These are phyloP conservation scores for Eurypyga helias DNA, from an alignment of 2,113 vertebrate species.

Conservation along the genomic window DNA sequence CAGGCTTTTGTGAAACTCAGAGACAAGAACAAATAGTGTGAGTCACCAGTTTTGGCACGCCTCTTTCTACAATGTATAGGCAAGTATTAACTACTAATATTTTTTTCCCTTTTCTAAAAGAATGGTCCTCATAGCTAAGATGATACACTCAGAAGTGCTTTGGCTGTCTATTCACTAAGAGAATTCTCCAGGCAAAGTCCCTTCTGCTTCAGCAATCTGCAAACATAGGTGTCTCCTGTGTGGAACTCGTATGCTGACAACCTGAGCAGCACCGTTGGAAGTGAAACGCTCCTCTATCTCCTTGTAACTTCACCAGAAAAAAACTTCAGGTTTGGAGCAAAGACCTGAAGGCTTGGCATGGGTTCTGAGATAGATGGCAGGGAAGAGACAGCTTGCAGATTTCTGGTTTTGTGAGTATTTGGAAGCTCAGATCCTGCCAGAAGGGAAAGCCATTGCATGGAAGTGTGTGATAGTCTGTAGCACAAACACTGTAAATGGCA, in stretches of 20 bases:
- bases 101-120: neutral
- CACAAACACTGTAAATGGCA: neutral
- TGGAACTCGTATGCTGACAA: neutral
- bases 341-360: neutral
- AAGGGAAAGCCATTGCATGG: neutral
- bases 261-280: neutral
- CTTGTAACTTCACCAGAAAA: neutral
- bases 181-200: neutral
- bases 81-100: neutral
- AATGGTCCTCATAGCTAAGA: neutral
- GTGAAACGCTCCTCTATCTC: neutral
- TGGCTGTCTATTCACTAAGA: neutral
- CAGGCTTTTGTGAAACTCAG: neutral
- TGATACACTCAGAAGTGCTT: neutral
- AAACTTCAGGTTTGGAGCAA: neutral
- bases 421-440: neutral
- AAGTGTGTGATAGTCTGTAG: neutral
- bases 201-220: neutral
- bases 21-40: neutral
- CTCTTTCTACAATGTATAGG: neutral
- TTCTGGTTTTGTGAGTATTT: neutral
- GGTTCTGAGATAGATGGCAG: neutral
- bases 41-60: neutral
- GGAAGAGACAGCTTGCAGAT: neutral
- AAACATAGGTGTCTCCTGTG: neutral